Evolutionary conservation across 2,888 invertebrate genomes (phyloP), one percentile per base, ranked within the genome.

Genomic region (Pyrochroa serraticornis): DNA sequence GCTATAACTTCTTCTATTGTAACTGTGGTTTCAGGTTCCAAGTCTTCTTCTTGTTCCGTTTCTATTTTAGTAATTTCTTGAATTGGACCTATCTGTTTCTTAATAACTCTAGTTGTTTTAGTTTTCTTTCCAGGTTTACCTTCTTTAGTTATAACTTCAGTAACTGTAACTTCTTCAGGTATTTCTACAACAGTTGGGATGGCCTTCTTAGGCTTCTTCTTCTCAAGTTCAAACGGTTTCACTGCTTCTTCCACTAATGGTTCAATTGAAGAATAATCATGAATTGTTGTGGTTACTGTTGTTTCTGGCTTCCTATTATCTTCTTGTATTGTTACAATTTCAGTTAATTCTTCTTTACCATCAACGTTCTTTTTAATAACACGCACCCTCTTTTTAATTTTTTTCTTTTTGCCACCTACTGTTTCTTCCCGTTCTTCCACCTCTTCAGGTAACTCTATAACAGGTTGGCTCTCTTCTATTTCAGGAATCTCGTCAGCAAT

Each of bases 11-110:
- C 70, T 53, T 71, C 61, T 8, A 75, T 72, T 30, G 69, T 71
- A 10, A 77, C 73, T 52, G 78, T 75, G 50, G 68, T 76, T 41
- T 77, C 68, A 0, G 82, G 82, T 49, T 78, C 71, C 49, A 76
- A 68, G 22, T 77, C 79, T 33, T 79, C 80, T 64, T 78, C 72
- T 66, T 78, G 76, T 13, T 79, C 70, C 7, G 81, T 81, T 48
- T 75, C 73, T 31, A 82, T 81, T 73, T 80, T 79, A 0, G 80
- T 82, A 3, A 79, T 70, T 66, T 82, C 80, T 48, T 80, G 76
- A 58, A 73, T 76, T 32, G 74, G 70, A 52, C 75, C 80, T 59
- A 66, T 77, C 5, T 76, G 75, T 62, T 80, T 81, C 43, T 76
- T 80, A 43, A 81, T 78, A 0, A 75, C 66, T 41, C 80, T 72